These are phyloP conservation scores for Spermophilus dauricus DNA, from an alignment of 2,113 vertebrate species.

Conservation along the genomic window DNA sequence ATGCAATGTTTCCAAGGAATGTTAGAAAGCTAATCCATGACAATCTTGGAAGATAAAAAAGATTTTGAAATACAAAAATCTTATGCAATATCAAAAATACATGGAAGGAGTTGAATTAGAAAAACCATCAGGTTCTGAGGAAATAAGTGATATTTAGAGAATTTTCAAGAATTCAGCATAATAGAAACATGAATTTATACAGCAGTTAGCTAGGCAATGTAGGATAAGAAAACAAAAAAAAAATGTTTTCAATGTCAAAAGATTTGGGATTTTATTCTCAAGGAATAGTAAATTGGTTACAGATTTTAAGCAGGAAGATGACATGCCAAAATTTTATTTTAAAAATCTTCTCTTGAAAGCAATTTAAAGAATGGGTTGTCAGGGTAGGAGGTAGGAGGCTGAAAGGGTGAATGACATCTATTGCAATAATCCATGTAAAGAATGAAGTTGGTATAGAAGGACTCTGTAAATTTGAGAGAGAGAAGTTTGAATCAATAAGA, in stretches of 20 bases:
- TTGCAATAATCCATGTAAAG: background rate
- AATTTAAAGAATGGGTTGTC: slow-evolving; percentile 22
- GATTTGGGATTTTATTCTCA: background rate
- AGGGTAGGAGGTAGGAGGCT: background rate
- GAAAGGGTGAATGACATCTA: background rate
- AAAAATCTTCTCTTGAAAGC: slow-evolving; percentile 57
- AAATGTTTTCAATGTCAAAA: slow-evolving; percentile 24
- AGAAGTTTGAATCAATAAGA: background rate
- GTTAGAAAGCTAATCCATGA: background rate
- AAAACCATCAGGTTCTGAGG: background rate
- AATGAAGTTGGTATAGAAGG: background rate
- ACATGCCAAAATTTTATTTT: slow-evolving; percentile 69
- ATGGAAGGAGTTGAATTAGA: background rate
- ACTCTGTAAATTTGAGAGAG: background rate
- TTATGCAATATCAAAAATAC: background rate
- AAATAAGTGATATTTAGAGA: background rate
- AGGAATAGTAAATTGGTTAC: slow-evolving; percentile 44
- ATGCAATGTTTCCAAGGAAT: background rate
- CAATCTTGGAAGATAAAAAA: background rate
- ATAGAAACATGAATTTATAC: background rate
- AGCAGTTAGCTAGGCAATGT: background rate
- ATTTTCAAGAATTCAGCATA: background rate
- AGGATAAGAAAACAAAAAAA: background rate
- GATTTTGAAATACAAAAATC: background rate
- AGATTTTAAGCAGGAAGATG: slow-evolving; percentile 59